Base-by-base conservation (phyloP, 2,888 invertebrate genomes). In the Antheraea assamensis region DNA sequence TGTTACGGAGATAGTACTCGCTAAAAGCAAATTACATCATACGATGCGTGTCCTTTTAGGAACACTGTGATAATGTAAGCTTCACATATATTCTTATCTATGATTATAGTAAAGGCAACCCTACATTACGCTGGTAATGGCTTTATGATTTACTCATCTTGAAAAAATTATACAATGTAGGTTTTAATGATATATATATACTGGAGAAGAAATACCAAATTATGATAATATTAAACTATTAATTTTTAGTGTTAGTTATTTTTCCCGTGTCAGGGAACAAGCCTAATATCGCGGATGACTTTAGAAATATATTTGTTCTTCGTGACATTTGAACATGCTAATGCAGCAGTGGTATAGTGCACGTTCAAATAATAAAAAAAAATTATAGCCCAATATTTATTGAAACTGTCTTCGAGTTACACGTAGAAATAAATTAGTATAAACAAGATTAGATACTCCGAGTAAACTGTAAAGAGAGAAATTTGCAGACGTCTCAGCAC, bases 21-120 rank as follows among this genome's bases (percentile, higher is more conserved):
- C 61, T 61, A 27, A 61, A 61, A 61, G 61, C 61, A 27, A 61
- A 61, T 61, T 61, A 61, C 61, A 27, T 61, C 27, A 61, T 61
- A 27, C 15, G 27, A 61, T 30, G 27, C 17, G 61, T 61, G 17
- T 61, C 61, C 61, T 27, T 61, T 61, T 61, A 61, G 61, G 61
- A 61, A 61, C 61, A 30, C 61, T 61, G 8, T 61, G 61, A 27
- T 27, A 27, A 61, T 61, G 27, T 61, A 24, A 15, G 27, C 61
- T 61, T 15, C 61, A 58, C 10, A 58, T 21, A 55, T 24, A 21
- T 27, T 61, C 27, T 61, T 61, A 61, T 61, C 61, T 27, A 61
- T 61, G 61, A 27, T 61, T 27, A 61, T 61, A 17, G 58, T 27
- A 30, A 27, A 17, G 61, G 61, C 61, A 61, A 61, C 27, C 15